These are phyloP conservation scores for Danionella dracula DNA, from an alignment of 2,797 vertebrate genomes.

Conservation along the genomic window DNA sequence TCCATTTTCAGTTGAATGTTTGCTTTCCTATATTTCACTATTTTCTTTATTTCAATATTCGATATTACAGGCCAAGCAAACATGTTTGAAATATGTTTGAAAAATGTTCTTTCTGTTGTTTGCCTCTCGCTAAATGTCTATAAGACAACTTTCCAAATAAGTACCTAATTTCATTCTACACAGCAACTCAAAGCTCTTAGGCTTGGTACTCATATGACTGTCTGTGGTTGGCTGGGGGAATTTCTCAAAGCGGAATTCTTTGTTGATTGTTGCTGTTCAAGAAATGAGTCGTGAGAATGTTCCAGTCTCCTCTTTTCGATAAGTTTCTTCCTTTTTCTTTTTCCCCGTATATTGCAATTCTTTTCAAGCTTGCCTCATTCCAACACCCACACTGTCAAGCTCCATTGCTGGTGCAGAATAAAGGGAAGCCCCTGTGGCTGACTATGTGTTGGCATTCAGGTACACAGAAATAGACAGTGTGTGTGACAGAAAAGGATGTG, in stretches of 20 bases:
- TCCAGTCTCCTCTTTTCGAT: background rate
- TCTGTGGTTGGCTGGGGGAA: background rate
- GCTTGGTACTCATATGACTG: no score
- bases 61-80: no score
- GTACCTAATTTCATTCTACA: no score
- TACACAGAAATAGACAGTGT: conserved; percentile 2
- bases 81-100: no score
- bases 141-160: no score
- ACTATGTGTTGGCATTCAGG: conserved; percentile 21
- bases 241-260: background rate
- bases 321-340: background rate
- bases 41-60: no score
- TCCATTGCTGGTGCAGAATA: background rate
- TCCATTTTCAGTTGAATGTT: no score
- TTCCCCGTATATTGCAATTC: background rate
- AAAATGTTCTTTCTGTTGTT: no score
- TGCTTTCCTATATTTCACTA: no score
- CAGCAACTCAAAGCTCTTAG: no score
- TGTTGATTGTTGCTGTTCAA: background rate
- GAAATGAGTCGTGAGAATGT: conserved; percentile 5
- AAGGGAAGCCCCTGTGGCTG: conserved; percentile 35
- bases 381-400: conserved; percentile 37
- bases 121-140: no score
- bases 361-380: conserved; percentile 34
- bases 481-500: conserved; percentile 51